Evolutionary conservation across 2,797 vertebrate genomes (phyloP), one percentile per base, ranked within the genome.

Genomic region (Clamator glandarius): DNA sequence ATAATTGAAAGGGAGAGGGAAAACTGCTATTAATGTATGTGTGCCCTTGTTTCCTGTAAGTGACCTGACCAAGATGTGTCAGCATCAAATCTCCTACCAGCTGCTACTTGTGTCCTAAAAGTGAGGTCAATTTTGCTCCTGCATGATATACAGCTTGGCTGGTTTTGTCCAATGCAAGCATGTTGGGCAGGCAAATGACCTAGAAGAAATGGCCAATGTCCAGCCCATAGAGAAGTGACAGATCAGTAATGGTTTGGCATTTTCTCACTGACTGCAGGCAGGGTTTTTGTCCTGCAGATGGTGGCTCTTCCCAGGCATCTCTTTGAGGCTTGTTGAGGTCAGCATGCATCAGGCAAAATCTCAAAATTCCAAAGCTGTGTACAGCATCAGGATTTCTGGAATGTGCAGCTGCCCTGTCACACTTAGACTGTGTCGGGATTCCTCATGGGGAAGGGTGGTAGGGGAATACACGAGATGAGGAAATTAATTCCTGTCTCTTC

Each of bases 321-420:
- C 33, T 48, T 6, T 77, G 75, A 33, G 52, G 39, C 31, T 73
- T 66, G 24, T 24, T 72, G 42, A 70, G 78, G 81, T 77, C 84
- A 51, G 35, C 8, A 10, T 75, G 79, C 28, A 52, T 83, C n/a
- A 54, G 58, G 64, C 36, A 72, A 81, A 80, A 41, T 42, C 33
- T 66, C 75, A 62, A 8, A 20, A 66, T 72, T 78, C 42, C 69
- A 41, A 31, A 84, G 28, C 28, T 5, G 2, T 2, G 4, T 69
- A 28, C 31, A 48, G 4, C n/a, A 18, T 72, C 3, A 42, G 35
- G 26, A 33, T 76, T 80, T 80, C 58, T 92, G 94, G 76, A 95
- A 94, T 81, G 73, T 85, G 92, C 84, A 93, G 89, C 94, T 95
- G 91, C 62, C 54, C 41, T 89, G 86, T 67, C 81, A 76, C 41